Conservation (phyloP, 1,140 invertebrate species). For the Drosophila truncata region DNA sequence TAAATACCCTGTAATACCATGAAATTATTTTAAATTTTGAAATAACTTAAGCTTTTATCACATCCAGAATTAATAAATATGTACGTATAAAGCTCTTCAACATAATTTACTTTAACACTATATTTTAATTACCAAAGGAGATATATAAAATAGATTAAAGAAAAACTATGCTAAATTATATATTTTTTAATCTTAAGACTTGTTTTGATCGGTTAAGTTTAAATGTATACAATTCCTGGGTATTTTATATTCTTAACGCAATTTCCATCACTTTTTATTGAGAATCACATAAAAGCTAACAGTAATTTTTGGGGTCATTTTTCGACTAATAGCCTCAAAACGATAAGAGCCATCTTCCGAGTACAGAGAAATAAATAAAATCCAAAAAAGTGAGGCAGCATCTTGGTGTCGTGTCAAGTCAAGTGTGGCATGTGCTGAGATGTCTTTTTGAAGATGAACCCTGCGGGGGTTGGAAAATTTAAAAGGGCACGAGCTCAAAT, state of each 20-base stretch:
- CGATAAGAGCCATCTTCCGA: conserved; percentile 56
- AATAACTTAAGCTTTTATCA: too few relatives aligned
- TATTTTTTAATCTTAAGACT: too few relatives aligned
- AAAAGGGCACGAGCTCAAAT: conserved; percentile 29
- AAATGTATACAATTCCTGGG: not conserved
- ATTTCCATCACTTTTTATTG: conserved; percentile 3
- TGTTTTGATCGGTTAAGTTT: not conserved
- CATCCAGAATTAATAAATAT: too few relatives aligned
- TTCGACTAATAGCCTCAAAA: conserved; percentile 55
- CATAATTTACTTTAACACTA: too few relatives aligned
- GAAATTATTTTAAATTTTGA: too few relatives aligned
- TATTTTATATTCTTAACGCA: not conserved
- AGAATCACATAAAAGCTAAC: conserved; percentile 25
- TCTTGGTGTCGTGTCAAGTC: conserved; percentile 56
- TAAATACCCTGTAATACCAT: conserved; percentile 8
- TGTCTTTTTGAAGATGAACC: conserved; percentile 42
- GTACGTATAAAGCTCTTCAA: too few relatives aligned
- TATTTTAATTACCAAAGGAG: too few relatives aligned
- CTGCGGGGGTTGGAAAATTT: conserved; percentile 43
- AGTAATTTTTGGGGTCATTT: conserved; percentile 70
- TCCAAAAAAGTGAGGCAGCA: conserved; percentile 30
- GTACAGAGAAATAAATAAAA: conserved; percentile 25
- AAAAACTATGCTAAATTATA: not conserved
- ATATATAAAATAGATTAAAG: too few relatives aligned
- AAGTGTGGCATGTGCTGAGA: conserved; percentile 73